Percentiles rank a stretch among this genome's conserved stretches.
Conservation (phyloP, 2,888 invertebrate genomes). For the Lycia hirtaria region DNA sequence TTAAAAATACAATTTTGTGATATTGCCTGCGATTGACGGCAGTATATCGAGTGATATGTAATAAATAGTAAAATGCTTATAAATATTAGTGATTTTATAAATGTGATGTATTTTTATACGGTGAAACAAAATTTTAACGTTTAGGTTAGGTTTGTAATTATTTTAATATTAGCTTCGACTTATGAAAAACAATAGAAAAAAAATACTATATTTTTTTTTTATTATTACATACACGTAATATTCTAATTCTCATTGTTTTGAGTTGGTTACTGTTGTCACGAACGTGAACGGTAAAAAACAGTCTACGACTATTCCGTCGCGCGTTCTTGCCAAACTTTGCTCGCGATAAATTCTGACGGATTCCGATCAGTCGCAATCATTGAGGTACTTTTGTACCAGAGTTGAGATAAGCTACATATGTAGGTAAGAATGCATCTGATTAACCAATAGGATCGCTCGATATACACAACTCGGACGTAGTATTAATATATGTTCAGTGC, state of each 20-base stretch:
- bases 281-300: no score
- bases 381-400: no score
- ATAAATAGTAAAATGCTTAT: constrained; percentile 26
- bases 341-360: no score
- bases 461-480: no score
- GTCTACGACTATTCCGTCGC: no score
- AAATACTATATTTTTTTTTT: background rate
- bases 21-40: constrained; percentile 38
- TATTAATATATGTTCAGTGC: no score
- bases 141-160: constrained; percentile 23
- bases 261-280: no score
- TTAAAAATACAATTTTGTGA: constrained; percentile 25
- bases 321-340: no score
- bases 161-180: constrained; percentile 16
- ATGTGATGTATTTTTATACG: constrained; percentile 61
- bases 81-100: constrained; percentile 45
- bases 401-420: no score
- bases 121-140: constrained; percentile 43
- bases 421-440: no score
- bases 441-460: no score
- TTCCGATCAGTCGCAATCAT: no score
- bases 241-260: background rate
- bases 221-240: background rate
- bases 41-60: constrained; percentile 33
- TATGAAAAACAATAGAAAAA: constrained; percentile 5